These are phyloP conservation scores for Leucophenga varia DNA, from an alignment of 1,140 invertebrate genomes.

Conservation along the genomic window DNA sequence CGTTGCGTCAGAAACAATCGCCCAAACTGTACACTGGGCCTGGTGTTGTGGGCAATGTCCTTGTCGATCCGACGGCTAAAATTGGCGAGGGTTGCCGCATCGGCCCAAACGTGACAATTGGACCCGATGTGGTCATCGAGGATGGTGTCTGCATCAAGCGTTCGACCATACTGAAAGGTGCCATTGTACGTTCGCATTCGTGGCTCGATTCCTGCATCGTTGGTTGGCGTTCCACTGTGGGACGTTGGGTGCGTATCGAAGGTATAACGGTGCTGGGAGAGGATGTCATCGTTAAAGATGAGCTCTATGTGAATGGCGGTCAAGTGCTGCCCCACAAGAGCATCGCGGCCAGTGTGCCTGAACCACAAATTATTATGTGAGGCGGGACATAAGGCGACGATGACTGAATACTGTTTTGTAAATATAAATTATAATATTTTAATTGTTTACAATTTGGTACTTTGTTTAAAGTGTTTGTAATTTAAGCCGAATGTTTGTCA, in stretches of 20 bases:
- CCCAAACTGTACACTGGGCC: constrained; percentile 71
- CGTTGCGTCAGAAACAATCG: constrained; percentile 76
- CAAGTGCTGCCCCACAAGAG: constrained; percentile 97
- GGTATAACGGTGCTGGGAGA: constrained; percentile 96
- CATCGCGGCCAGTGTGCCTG: constrained; percentile 90
- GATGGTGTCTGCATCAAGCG: constrained; percentile 94
- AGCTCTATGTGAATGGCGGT: constrained; percentile 97
- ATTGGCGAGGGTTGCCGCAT: constrained; percentile 95
- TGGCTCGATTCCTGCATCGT: constrained; percentile 96
- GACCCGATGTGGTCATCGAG: constrained; percentile 90
- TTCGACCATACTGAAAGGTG: constrained; percentile 85
- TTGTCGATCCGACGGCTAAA: constrained; percentile 88
- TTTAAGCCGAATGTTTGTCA: too few relatives aligned
- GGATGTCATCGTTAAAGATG: constrained; percentile 98
- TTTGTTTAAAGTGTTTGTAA: too few relatives aligned
- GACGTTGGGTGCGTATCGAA: constrained; percentile 97
- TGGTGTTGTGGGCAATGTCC: constrained; percentile 86
- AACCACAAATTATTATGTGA: constrained; percentile 99
- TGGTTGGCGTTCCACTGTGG: constrained; percentile 93
- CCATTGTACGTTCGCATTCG: constrained; percentile 88
- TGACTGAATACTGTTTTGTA: too few relatives aligned
- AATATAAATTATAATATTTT: too few relatives aligned
- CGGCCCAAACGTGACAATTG: constrained; percentile 98
- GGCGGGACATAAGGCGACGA: too few relatives aligned
- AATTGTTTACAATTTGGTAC: too few relatives aligned